Base-by-base conservation (phyloP, 2,888 invertebrate genomes). In the Drymonia ruficornis region DNA sequence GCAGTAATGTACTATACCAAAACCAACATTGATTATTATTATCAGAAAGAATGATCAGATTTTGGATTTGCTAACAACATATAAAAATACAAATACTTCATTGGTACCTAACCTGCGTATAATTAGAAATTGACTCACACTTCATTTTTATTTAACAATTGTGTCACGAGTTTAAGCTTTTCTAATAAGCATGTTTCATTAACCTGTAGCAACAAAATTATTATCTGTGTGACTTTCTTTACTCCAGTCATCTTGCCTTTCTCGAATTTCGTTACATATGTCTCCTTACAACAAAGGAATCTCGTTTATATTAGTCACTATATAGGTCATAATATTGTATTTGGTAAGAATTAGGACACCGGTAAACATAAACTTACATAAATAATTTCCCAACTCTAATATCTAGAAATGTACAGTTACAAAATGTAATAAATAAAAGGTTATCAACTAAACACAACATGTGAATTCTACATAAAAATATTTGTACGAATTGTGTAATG, bases 221-320 rank as follows among this genome's bases (percentile, higher is more conserved):
- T 46, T n/a, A 42, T 48, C 0, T 43, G n/a, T 5, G 55, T 15
- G 0, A 49, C 48, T 55, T 52, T 42, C 36, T 49, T 63, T 16
- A 45, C 29, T 38, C 44, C 43, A 52, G 50, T 29, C 70, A 68
- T 70, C 55, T 49, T 43, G 43, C n/a, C 40, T 44, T 34, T 50
- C 23, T 29, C 54, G 11, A 34, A 40, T 52, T 50, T 38, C 12
- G 16, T 55, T 55, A 16, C 2, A 34, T 55, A 46, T 66, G 67
- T 11, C 42, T 3, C 0, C 36, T 13, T 12, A 44, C 18, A 1
- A 43, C 46, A 48, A 44, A 46, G 34, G 44, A 45, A 40, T 50
- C 44, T 49, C n/a, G 16, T 57, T 65, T 69, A 69, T 65, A 67
- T 65, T 53, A 1, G 12, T 40, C 50, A 49, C n/a, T 52, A 46